Base-by-base conservation (phyloP, 2,797 vertebrate species). In the Gadopsis bispinosus region DNA sequence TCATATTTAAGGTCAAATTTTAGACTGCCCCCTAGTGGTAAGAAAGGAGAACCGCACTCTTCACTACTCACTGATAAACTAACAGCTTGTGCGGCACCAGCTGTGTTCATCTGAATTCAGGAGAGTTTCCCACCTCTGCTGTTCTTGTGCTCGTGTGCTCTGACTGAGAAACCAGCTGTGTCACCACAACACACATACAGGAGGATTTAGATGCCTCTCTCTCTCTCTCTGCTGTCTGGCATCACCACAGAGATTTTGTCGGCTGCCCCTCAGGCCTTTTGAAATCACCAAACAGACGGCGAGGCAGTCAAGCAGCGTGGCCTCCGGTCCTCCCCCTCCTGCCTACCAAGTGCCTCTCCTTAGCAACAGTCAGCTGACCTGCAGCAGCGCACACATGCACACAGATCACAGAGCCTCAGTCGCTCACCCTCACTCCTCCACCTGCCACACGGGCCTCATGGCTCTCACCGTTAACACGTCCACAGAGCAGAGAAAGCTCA, bases 401-500 rank as follows among this genome's bases (percentile, higher is more conserved):
- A 73, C 60, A 71, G 69, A 83, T 65, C 70, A 41, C 66, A 86
- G 71, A 72, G 67, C 50, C 64, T 77, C 68, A 4, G 77, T 69
- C 35, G 5, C 41, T 51, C 53, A 62, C 65, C 11, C 64, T 62
- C 64, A 12, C 54, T 83, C 72, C 20, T 63, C 65, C 19, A 70
- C 69, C 63, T 79, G 60, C 66, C 53, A 19, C 77, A 45, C 64
- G n/a, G 82, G 73, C 77, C 74, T 77, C 86, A 84, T 88, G 86
- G 87, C 87, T 89, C 76, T 92, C 48, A 73, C 64, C 50, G 22
- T 62, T 6, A 69, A 83, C 72, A 75, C 81, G 74, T 89, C 88
- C 11, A 51, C 72, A 70, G 90, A 95, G 67, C 87, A 95, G 89
- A 92, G 91, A 53, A 90, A 93, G 41, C 95, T 97, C 74, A 95